Evolutionary conservation across 1,140 invertebrate genomes (phyloP).

Genomic region (Cyphomyrmex costatus): DNA sequence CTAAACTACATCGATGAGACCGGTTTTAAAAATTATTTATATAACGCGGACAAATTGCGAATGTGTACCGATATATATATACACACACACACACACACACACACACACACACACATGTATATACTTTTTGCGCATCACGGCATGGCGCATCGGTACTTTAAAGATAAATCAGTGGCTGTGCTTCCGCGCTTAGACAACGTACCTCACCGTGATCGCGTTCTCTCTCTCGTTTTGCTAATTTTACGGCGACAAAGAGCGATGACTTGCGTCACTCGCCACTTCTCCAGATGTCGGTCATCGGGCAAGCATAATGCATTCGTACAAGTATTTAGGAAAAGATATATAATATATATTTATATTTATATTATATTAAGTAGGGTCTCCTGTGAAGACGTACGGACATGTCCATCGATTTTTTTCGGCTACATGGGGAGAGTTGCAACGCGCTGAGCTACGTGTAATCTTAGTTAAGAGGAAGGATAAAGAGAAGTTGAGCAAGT

Average conservation of each 20-base stretch:
- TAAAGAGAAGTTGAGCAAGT: conserved; percentile 7
- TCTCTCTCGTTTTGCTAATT: conserved; percentile 37
- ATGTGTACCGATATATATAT: neutral
- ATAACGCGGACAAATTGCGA: conserved; percentile 29
- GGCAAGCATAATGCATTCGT: neutral
- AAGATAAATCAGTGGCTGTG: conserved; percentile 69
- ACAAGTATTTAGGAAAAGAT: conserved; percentile 46
- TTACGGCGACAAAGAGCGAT: neutral
- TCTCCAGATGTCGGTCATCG: conserved; percentile 42
- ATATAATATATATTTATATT: conserved; percentile 62
- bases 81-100: too few relatives aligned
- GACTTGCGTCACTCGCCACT: conserved; percentile 42
- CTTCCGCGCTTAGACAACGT: conserved; percentile 61
- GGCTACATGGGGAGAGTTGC: conserved; percentile 13
- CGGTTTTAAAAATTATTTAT: conserved; percentile 24
- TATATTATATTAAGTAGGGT: conserved; percentile 49
- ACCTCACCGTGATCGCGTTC: conserved; percentile 38
- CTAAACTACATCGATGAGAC: conserved; percentile 18
- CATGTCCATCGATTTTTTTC: conserved; percentile 65
- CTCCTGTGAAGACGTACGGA: conserved; percentile 7
- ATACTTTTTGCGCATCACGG: conserved; percentile 30
- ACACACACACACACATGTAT: too few relatives aligned
- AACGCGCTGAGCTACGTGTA: conserved; percentile 13
- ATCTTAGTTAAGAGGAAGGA: conserved; percentile 17
- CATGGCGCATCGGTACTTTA: conserved; percentile 11